These are phyloP conservation scores for Hydraecia micacea DNA, from an alignment of 2,888 invertebrate genomes.

Conservation along the genomic window DNA sequence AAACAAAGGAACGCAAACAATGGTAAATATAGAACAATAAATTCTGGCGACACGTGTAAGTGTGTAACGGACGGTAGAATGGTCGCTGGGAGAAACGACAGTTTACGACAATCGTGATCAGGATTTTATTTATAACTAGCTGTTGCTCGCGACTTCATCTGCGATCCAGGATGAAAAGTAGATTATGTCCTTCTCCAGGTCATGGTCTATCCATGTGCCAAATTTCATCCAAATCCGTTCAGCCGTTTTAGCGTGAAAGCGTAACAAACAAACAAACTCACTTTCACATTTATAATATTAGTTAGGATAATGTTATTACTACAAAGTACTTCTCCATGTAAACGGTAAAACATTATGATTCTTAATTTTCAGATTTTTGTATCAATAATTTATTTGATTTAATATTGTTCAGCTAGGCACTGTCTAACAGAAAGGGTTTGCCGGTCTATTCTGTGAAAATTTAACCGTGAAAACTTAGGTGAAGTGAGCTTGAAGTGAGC, in stretches of 20 bases:
- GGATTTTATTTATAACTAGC: constrained; percentile 28
- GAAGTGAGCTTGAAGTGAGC: no score
- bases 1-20: constrained; percentile 51
- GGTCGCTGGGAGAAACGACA: not conserved
- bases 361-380: not conserved
- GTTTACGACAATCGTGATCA: constrained; percentile 22
- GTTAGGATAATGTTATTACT: not conserved
- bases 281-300: no score
- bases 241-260: no score
- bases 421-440: not conserved
- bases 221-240: no score
- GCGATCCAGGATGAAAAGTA: no score
- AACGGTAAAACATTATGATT: not conserved
- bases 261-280: no score
- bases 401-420: not conserved
- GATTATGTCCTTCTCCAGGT: no score
- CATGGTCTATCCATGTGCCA: no score
- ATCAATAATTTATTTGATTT: not conserved
- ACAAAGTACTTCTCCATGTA: constrained; percentile 5
- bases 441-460: no score
- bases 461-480: no score
- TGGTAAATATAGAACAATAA: constrained; percentile 45
- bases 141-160: no score
- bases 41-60: constrained; percentile 37
- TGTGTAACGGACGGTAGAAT: constrained; percentile 6